Evolutionary conservation across 30 jellyfish, hydroid and myxozoan genomes (phyloP).

Genomic region (Aurelia sp.): DNA sequence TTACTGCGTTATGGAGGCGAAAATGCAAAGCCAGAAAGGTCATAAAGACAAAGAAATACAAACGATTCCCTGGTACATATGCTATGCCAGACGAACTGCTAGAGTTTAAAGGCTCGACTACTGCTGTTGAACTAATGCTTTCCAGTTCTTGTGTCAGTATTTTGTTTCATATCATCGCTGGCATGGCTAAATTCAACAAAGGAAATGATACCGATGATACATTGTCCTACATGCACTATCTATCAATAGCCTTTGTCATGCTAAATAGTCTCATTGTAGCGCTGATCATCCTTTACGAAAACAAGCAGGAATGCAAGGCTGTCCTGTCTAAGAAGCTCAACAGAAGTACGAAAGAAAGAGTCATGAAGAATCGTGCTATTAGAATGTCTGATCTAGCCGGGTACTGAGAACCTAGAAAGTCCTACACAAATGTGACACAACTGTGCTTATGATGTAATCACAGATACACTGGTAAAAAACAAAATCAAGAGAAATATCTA

Average conservation of each 20-base stretch:
- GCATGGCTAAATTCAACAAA: background rate
- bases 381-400: background rate
- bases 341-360: background rate
- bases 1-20: background rate
- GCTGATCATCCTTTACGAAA: background rate
- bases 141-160: background rate
- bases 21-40: background rate
- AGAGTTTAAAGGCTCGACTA: background rate
- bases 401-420: no score
- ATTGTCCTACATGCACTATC: no score
- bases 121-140: background rate
- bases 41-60: background rate
- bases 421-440: no score
- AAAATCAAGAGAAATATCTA: no score
- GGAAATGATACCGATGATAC: no score
- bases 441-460: no score
- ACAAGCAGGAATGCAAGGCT: background rate
- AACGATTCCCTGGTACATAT: background rate
- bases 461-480: no score
- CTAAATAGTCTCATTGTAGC: background rate
- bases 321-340: background rate
- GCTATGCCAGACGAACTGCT: background rate
- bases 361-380: background rate
- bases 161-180: background rate
- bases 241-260: background rate